Base-by-base conservation (phyloP, 1,140 invertebrate genomes). In the Drosophila watanabei region DNA sequence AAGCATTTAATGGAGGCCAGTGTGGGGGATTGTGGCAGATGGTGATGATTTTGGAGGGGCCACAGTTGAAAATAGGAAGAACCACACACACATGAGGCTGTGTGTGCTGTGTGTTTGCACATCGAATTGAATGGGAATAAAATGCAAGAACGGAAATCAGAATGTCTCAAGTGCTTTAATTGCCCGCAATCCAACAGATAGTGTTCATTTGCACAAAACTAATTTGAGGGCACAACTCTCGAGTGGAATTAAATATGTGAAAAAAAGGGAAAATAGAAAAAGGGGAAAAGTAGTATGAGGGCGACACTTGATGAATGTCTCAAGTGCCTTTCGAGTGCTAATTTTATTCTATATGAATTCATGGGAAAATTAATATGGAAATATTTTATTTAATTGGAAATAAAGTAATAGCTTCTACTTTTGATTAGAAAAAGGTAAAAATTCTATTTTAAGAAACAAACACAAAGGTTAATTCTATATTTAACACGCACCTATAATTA, bases 131-230 rank as follows among this genome's bases (percentile, higher is more conserved):
- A 75, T 75, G 54, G 71, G 41, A 54, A 75, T 75, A 54, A 54
- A 75, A 35, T 48, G 71, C 18, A 71, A 71, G 70, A 79, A 48
- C 76, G 76, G 76, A 79, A 80, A 72, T 79, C 76, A 79, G 58
- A 79, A 43, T 79, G 78, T 80, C 78, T 80, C 78, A 62, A 80
- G 78, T 80, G 78, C 33, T 66, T 80, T 80, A 80, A 80, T 80
- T 80, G 78, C 56, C 51, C 28, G 52, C 41, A 58, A 75, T 45
- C 71, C 68, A 32, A 75, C 68, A 61, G 57, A 75, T 75, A 73
- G 71, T 73, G 72, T 69, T 49, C 63, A 48, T 39, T 51, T 57
- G 64, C 41, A 39, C 43, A 72, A 73, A 71, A 71, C 70, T 73
- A 73, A 73, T 73, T 73, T 71, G 54, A 71, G 70, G 65, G 52